Base-by-base conservation (phyloP, 2,888 invertebrate genomes). In the Melinaea menophilus region DNA sequence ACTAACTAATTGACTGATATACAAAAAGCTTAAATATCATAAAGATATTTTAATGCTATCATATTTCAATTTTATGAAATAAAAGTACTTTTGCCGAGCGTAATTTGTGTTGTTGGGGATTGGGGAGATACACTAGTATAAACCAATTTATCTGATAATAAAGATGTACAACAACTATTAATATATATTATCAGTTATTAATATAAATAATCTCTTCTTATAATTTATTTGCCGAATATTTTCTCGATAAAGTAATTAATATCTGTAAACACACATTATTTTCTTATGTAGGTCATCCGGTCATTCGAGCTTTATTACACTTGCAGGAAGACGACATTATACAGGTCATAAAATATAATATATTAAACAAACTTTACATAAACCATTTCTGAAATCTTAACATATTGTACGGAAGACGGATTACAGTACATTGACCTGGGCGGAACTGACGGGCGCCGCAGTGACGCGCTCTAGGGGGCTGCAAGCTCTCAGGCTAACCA, bases 361-460 rank as follows among this genome's bases (percentile, higher is more conserved):
- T 51, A 48, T 51, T 51, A 9, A 51, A 31, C 51, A 22, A 51
- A 51, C 31, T 51, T 9, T 9, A 31, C 22, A 51, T 51, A 31
- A 51, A 51, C 31, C 5, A 5, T 51, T n/a, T 51, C 22, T 51
- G 31, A 51, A 51, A 51, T 51, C 31, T 51, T 22, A 51, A 51
- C 51, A 51, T 51, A 51, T 31, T 31, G 9, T 31, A 7, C 31
- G 3, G 22, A 51, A 56, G 51, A 60, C 5, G 55, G 55, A 55
- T 61, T 41, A 31, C 33, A 54, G 67, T 58, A 58, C 67, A 51
- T 57, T 63, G 67, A 65, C 60, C 65, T 58, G 48, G 55, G 60
- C 37, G 58, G 61, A 55, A 34, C 54, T 61, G 55, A 12, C 37
- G 56, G 67, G 67, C 67, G 67, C 67, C 67, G 56, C 9, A 31